These are phyloP conservation scores for Diaperis boleti DNA, from an alignment of 2,888 invertebrate species.

Conservation along the genomic window DNA sequence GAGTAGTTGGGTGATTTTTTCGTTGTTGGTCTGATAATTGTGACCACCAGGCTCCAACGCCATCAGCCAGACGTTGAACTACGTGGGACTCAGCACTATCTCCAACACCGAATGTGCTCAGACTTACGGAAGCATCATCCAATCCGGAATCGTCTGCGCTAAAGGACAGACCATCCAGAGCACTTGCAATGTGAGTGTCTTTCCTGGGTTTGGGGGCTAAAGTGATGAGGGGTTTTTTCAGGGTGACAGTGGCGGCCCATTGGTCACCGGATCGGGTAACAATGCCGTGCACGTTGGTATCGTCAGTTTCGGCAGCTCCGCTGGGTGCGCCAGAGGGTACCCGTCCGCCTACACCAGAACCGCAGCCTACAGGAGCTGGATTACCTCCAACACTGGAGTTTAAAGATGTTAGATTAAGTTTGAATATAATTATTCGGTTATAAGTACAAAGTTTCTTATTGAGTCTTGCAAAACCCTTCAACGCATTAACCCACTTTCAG, in stretches of 20 bases:
- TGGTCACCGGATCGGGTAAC: conserved; percentile 28
- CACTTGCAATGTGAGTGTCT: conserved; percentile 25
- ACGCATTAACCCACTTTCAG: too few relatives aligned
- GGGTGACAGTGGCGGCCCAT: conserved; percentile 32
- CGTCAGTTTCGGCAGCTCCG: conserved; percentile 23
- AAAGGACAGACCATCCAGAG: conserved; percentile 25
- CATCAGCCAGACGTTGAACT: conserved; percentile 27
- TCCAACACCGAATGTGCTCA: conserved; percentile 14
- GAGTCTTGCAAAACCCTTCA: too few relatives aligned
- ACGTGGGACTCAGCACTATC: conserved; percentile 22
- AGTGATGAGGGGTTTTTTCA: not conserved
- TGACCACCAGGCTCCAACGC: conserved; percentile 1
- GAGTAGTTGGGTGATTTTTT: not conserved
- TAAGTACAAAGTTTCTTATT: too few relatives aligned
- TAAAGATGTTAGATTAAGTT: too few relatives aligned
- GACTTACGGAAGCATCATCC: conserved; percentile 23
- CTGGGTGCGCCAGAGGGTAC: conserved; percentile 26
- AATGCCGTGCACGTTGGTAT: conserved; percentile 31
- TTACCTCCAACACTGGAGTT: conserved; percentile 20
- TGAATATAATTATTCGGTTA: too few relatives aligned
- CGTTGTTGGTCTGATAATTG: not conserved
- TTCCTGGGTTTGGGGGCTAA: not conserved
- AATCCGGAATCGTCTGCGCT: conserved; percentile 20
- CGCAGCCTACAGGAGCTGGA: conserved; percentile 31
- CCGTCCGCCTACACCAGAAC: conserved; percentile 30